Evolutionary conservation across 2,797 vertebrate genomes (phyloP).

Genomic region (Dermochelys coriacea): DNA sequence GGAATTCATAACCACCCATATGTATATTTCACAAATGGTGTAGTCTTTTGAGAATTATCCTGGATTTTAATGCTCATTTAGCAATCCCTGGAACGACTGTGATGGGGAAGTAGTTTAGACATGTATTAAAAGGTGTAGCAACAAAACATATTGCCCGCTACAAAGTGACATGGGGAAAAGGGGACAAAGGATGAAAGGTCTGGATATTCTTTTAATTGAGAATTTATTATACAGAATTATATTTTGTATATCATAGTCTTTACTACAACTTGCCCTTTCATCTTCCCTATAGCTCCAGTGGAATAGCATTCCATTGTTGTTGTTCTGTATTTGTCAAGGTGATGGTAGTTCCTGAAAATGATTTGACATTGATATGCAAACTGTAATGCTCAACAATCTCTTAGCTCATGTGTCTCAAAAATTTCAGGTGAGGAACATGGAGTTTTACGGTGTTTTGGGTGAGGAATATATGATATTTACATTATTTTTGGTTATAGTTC

Average conservation of each 20-base stretch:
- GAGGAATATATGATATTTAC: not conserved
- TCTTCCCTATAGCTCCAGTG: not conserved
- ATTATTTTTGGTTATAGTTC: not conserved
- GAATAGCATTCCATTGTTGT: not conserved
- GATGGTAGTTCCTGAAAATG: not conserved
- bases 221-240: not conserved
- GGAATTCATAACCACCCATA: not conserved
- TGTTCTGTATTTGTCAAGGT: not conserved
- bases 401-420: not conserved
- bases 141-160: rapidly evolving
- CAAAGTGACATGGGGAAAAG: not conserved
- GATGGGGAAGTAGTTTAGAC: rapidly evolving
- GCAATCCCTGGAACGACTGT: rapidly evolving
- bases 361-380: not conserved
- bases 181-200: not conserved
- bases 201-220: not conserved
- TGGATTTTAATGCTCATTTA: not conserved
- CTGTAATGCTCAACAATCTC: not conserved
- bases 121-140: not conserved
- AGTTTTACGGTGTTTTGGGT: not conserved
- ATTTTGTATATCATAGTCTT: not conserved
- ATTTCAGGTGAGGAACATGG: not conserved
- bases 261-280: rapidly evolving
- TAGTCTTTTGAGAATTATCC: rapidly evolving
- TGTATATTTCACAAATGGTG: not conserved